A percentile compares a stretch with the other conserved stretches of the same genome.
Conservation (phyloP, 1,140 invertebrate genomes). For the Nixonia krombeini region DNA sequence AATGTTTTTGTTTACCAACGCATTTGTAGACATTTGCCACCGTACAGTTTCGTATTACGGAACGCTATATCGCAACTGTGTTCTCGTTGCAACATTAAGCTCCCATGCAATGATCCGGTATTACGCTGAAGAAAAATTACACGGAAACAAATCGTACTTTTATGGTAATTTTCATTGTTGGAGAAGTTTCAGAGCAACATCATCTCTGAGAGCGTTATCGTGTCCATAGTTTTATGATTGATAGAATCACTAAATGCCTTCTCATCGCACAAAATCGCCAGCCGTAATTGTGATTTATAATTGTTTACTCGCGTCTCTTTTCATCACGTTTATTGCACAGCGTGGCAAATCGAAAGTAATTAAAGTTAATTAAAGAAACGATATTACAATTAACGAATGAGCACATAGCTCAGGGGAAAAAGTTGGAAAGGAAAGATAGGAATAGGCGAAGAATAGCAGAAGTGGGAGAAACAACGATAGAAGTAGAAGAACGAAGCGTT, state of each 20-base stretch:
- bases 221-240: not conserved
- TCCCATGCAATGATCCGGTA: not conserved
- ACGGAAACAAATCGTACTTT: not conserved
- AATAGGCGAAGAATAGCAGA: constrained; percentile 22
- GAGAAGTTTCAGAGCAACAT: not conserved
- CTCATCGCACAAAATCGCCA: no score
- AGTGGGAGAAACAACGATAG: constrained; percentile 43
- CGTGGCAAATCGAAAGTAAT: constrained; percentile 9
- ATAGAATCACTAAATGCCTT: no score
- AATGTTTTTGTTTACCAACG: no score
- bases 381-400: constrained; percentile 27
- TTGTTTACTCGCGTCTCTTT: no score
- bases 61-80: no score
- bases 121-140: not conserved
- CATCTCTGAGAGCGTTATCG: not conserved
- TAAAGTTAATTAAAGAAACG: constrained; percentile 23
- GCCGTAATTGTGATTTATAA: no score
- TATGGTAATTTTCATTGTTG: not conserved
- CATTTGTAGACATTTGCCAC: no score
- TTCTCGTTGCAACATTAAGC: no score
- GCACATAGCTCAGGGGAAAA: constrained; percentile 20
- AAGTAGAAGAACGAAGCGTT: constrained; percentile 48
- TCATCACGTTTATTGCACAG: no score
- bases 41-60: not conserved
- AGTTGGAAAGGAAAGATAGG: constrained; percentile 18